phyloP scores from a whole-genome alignment of 23 tunicate species.

The Ascidia mentula region DNA sequence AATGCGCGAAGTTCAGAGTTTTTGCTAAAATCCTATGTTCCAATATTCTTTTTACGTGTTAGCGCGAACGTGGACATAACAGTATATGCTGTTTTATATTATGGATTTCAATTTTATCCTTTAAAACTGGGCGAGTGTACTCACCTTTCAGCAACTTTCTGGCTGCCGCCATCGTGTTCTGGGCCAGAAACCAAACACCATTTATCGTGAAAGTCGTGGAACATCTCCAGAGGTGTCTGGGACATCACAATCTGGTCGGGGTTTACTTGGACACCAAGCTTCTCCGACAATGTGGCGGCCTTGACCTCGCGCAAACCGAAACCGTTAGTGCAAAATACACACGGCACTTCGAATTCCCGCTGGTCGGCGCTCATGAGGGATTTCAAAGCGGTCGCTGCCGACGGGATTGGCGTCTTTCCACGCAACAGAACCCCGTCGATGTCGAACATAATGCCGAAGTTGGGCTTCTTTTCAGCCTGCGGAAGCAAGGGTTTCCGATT shows the following conservation, averaged over 20 bases:
- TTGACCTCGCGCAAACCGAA: constrained; percentile 87
- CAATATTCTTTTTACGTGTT: background rate
- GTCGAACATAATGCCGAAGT: constrained; percentile 93
- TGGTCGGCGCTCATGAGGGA: constrained; percentile 48
- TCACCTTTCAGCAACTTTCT: constrained; percentile 78
- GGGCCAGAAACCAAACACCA: constrained; percentile 91
- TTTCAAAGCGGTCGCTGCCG: constrained; percentile 69
- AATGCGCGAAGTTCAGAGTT: no score
- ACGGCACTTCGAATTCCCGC: constrained; percentile 61
- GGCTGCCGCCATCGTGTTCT: constrained; percentile 90
- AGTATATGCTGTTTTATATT: background rate
- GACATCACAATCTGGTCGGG: constrained; percentile 96
- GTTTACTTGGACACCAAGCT: constrained; percentile 75
- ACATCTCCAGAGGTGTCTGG: constrained; percentile 84
- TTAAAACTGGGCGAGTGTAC: no score
- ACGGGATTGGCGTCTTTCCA: constrained; percentile 93
- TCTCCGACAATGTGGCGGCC: constrained; percentile 75
- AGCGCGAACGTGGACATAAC: background rate
- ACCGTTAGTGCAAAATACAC: constrained; percentile 94
- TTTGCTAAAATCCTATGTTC: no score
- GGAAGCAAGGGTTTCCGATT: no score
- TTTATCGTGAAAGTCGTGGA: constrained; percentile 88
- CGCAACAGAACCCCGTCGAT: constrained; percentile 95
- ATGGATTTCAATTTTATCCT: no score
- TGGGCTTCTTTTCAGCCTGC: constrained; percentile 31